These are phyloP conservation scores for Diadophis punctatus DNA, from an alignment of 2,113 vertebrate genomes.

Conservation along the genomic window DNA sequence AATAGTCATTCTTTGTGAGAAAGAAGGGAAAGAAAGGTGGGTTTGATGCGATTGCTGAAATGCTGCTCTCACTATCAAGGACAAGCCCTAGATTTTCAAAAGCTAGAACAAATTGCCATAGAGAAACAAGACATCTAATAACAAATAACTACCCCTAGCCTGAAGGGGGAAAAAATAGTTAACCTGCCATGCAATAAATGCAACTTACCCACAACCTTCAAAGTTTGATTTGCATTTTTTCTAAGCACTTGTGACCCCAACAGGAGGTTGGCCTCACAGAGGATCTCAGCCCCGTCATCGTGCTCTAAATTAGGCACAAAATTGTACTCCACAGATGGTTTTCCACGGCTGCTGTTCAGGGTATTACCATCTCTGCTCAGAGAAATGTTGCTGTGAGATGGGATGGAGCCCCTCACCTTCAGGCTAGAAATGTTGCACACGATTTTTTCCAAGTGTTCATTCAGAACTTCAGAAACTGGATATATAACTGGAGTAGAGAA, in stretches of 20 bases:
- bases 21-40: neutral
- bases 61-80: neutral
- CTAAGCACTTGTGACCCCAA: neutral
- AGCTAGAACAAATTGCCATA: neutral
- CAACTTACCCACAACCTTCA: constrained; percentile 9
- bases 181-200: neutral
- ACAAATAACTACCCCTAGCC: neutral
- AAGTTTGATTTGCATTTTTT: fast-evolving
- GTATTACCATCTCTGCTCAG: neutral
- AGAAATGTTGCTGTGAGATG: neutral
- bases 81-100: neutral
- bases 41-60: neutral
- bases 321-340: neutral
- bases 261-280: neutral
- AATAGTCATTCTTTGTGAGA: neutral
- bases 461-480: neutral
- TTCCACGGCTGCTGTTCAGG: neutral
- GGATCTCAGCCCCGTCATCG: neutral
- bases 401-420: neutral
- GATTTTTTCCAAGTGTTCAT: fast-evolving
- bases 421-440: neutral
- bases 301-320: neutral
- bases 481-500: neutral
- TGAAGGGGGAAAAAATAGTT: neutral
- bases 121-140: neutral